These are phyloP conservation scores for Ptilonorhynchus violaceus DNA, from an alignment of 2,113 vertebrate genomes.

Conservation along the genomic window DNA sequence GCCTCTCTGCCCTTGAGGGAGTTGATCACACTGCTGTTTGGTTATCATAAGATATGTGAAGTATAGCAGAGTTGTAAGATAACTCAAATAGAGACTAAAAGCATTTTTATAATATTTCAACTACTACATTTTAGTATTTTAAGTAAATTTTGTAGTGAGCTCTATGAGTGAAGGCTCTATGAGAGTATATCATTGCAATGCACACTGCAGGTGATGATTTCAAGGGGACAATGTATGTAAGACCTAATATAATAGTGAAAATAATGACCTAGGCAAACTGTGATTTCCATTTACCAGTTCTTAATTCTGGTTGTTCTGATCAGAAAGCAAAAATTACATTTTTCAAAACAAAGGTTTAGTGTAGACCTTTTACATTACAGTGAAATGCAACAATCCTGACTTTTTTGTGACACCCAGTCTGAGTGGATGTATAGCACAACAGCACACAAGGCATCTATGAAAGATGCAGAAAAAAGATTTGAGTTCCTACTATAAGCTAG, in stretches of 20 bases:
- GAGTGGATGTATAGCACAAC: neutral
- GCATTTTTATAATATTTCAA: neutral
- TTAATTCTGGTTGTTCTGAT: neutral
- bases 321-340: neutral
- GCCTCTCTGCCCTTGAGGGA: neutral
- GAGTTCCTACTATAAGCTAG: neutral
- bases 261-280: neutral
- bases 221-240: neutral
- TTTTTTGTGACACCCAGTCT: neutral
- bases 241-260: neutral
- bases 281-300: neutral
- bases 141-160: neutral
- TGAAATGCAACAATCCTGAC: neutral
- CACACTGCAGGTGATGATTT: neutral
- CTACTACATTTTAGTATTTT: neutral
- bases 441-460: neutral
- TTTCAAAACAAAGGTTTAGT: neutral
- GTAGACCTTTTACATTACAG: neutral
- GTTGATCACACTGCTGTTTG: neutral
- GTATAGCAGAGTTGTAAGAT: neutral
- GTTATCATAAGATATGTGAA: neutral
- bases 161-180: neutral
- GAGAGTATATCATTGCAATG: neutral
- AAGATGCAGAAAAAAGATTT: neutral
- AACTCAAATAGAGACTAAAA: neutral